A percentile compares a stretch with the other conserved stretches of the same genome.
Conservation (phyloP, 2,113 vertebrate species). For the Labrus mixtus region DNA sequence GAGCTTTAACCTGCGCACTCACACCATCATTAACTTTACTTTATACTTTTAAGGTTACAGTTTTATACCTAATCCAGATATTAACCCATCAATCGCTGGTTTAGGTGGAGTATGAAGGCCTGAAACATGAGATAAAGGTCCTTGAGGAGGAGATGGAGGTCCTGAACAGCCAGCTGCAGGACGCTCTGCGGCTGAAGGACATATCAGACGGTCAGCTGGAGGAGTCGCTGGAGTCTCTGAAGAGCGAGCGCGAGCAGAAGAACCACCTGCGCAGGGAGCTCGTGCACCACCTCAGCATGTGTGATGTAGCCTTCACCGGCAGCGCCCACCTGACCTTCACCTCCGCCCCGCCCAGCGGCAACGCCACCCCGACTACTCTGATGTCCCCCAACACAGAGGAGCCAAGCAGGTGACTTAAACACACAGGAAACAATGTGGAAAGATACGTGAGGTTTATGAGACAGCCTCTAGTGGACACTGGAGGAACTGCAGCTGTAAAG, state of each 20-base stretch:
- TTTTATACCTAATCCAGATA: too few relatives aligned
- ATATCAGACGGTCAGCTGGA: conserved; percentile 94
- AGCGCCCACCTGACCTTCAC: conserved; percentile 89
- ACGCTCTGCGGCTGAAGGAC: conserved; percentile 93
- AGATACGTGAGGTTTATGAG: too few relatives aligned
- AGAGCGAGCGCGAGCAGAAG: conserved; percentile 96
- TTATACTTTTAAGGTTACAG: too few relatives aligned
- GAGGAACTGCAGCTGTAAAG: too few relatives aligned
- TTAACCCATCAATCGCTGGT: background rate
- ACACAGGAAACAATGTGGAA: background rate
- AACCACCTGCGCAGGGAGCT: conserved; percentile 94
- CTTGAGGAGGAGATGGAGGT: conserved; percentile 94
- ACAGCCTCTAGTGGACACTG: too few relatives aligned
- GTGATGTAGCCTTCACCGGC: conserved; percentile 89
- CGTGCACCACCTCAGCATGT: conserved; percentile 92
- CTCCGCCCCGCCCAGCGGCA: conserved; percentile 87
- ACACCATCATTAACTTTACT: too few relatives aligned
- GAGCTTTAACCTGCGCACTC: too few relatives aligned
- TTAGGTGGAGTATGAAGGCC: conserved; percentile 97
- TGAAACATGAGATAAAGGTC: conserved; percentile 98
- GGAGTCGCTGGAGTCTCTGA: conserved; percentile 94
- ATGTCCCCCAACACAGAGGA: conserved; percentile 88
- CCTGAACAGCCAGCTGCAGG: conserved; percentile 94
- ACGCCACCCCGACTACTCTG: conserved; percentile 77
- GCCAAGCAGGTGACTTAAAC: conserved; percentile 61